Percentiles rank a stretch among this genome's conserved stretches.
Evolutionary conservation across 2,888 invertebrate species (phyloP).

Genomic region (Eilema sororculum): DNA sequence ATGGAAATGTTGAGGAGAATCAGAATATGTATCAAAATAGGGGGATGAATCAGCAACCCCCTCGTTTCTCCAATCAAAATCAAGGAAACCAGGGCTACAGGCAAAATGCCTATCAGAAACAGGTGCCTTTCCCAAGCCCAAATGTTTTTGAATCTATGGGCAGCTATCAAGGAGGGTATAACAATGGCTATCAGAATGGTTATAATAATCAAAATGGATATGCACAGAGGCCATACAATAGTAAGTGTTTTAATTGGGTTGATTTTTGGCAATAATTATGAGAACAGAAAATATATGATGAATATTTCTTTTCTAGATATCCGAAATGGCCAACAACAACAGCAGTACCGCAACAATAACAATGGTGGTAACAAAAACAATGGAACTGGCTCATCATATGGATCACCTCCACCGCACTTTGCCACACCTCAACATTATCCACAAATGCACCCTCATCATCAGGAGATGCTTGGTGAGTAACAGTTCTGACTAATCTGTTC

Average conservation of each 20-base stretch:
- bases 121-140: constrained; percentile 87
- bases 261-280: not conserved
- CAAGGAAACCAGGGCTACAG: constrained; percentile 78
- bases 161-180: constrained; percentile 86
- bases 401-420: constrained; percentile 84
- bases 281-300: not conserved
- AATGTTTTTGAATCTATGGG: constrained; percentile 87
- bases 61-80: constrained; percentile 83
- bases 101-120: constrained; percentile 84
- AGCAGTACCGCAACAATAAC: constrained; percentile 78
- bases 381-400: constrained; percentile 80
- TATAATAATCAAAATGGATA: constrained; percentile 82
- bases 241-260: constrained; percentile 58
- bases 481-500: not conserved
- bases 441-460: constrained; percentile 84
- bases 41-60: constrained; percentile 76
- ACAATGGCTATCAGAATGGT: constrained; percentile 83
- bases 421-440: constrained; percentile 80
- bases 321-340: constrained; percentile 78
- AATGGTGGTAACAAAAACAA: constrained; percentile 73
- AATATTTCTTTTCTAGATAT: constrained; percentile 56
- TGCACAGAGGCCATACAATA: constrained; percentile 80
- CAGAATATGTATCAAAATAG: constrained; percentile 75
- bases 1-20: constrained; percentile 65
- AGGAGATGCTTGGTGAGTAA: constrained; percentile 80